These are phyloP conservation scores for Leptopterna dolabrata DNA, from an alignment of 2,888 invertebrate genomes.

Conservation along the genomic window DNA sequence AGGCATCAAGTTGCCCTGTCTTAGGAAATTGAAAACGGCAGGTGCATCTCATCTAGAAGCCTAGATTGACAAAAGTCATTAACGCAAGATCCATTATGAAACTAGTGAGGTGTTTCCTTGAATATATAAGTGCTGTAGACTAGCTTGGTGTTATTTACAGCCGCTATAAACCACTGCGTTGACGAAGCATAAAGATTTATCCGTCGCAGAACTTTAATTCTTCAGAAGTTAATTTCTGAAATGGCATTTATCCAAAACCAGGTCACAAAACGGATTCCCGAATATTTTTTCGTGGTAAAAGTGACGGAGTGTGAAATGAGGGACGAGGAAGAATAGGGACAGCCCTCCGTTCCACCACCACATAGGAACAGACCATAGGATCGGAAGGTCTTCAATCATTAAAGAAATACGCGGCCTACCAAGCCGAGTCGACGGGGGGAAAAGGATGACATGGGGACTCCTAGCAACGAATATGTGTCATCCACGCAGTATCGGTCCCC, in stretches of 20 bases:
- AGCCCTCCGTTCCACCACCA: background rate
- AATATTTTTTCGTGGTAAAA: background rate
- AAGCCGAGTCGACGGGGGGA: background rate
- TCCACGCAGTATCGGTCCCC: background rate
- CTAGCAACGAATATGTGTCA: slow-evolving; percentile 7
- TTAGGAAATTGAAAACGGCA: too few species aligned
- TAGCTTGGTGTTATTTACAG: too few species aligned
- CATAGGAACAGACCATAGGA: background rate
- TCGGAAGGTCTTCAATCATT: slow-evolving; percentile 15
- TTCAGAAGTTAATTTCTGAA: too few species aligned
- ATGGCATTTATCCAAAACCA: background rate
- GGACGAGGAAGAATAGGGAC: background rate
- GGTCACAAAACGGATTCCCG: background rate
- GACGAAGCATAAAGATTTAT: too few species aligned
- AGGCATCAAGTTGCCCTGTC: too few species aligned
- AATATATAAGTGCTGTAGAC: too few species aligned
- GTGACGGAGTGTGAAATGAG: background rate
- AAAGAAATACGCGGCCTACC: slow-evolving; percentile 1
- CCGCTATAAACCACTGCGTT: too few species aligned
- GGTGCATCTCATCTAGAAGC: too few species aligned
- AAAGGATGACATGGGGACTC: background rate
- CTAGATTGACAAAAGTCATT: too few species aligned
- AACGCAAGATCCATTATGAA: too few species aligned
- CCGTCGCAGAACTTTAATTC: too few species aligned
- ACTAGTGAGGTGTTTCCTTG: too few species aligned